Conservation (phyloP, 2,888 invertebrate species). For the Ephialtes manifestator region DNA sequence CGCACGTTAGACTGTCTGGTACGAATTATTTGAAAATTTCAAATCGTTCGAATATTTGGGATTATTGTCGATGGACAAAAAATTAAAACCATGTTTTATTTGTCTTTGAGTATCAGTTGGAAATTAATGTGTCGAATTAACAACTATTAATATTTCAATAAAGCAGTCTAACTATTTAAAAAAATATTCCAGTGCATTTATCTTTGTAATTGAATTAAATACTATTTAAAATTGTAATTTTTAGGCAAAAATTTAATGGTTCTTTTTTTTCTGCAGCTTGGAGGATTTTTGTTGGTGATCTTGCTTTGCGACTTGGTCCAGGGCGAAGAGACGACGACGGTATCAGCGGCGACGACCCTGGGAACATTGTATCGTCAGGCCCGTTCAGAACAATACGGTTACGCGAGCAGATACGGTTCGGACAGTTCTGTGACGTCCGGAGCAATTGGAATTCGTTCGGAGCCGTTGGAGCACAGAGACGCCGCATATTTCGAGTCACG, state of each 20-base stretch:
- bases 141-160: not conserved
- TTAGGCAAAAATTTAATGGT: not conserved
- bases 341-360: constrained; percentile 77
- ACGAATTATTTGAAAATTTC: too few relatives aligned
- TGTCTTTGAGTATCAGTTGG: too few relatives aligned
- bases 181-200: not conserved
- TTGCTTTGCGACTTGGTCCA: constrained; percentile 46
- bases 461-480: constrained; percentile 79
- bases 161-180: not conserved
- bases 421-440: constrained; percentile 77
- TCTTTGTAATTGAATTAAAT: not conserved
- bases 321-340: constrained; percentile 71
- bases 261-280: constrained; percentile 49
- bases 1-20: not conserved
- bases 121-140: too few relatives aligned
- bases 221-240: not conserved
- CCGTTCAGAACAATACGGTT: constrained; percentile 78
- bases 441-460: constrained; percentile 75
- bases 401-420: constrained; percentile 76
- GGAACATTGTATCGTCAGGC: constrained; percentile 81
- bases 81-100: too few relatives aligned
- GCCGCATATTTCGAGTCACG: constrained; percentile 82
- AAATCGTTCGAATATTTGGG: too few relatives aligned
- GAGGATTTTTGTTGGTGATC: constrained; percentile 49
- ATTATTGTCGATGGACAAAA: too few relatives aligned